Base-by-base conservation (phyloP, 2,797 vertebrate genomes). In the Balearica regulorum region DNA sequence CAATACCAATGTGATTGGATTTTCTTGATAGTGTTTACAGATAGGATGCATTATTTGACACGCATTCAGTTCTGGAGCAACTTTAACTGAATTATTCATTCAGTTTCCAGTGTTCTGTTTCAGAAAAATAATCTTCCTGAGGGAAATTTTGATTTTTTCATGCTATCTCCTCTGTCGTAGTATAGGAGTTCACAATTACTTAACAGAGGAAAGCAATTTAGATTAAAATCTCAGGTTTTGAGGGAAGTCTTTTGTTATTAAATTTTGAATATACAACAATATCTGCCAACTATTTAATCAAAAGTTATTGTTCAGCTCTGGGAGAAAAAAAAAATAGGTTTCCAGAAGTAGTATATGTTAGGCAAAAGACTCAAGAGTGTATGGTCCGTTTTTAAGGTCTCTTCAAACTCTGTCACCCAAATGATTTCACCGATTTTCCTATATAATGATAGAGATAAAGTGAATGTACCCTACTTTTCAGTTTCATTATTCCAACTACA, bases 141-240 rank as follows among this genome's bases (percentile, higher is more conserved):
- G 84, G 89, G 68, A 96, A 96, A 89, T 75, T 95, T 68, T 92
- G 68, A 58, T 94, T 89, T 85, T 85, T 92, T 87, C 16, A 11
- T 83, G 44, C 66, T 92, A 81, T 97, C 96, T 84, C 84, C 83
- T 95, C 90, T 96, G 91, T 85, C 92, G 87, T 26, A 94, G 62
- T 68, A 80, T 26, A 92, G 78, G 84, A 95, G 85, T 93, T 97
- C 91, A 71, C 93, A 97, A 94, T 95, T 95, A 93, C 55, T 33
- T 60, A 95, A 96, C 61, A 96, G 75, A 97, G 80, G 61, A 97
- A 98, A 97, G 89, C 93, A 97, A 97, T 97, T 97, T 96, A 97
- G 97, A 98, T 97, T 96, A 97, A 94, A 92, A 96, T 96, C 97
- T 96, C 93, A 66, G 81, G 70, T 68, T 96, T 95, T 92, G 78